phyloP scores from a whole-genome alignment of 2,888 invertebrate species.

The Drosophila anomalipes region DNA sequence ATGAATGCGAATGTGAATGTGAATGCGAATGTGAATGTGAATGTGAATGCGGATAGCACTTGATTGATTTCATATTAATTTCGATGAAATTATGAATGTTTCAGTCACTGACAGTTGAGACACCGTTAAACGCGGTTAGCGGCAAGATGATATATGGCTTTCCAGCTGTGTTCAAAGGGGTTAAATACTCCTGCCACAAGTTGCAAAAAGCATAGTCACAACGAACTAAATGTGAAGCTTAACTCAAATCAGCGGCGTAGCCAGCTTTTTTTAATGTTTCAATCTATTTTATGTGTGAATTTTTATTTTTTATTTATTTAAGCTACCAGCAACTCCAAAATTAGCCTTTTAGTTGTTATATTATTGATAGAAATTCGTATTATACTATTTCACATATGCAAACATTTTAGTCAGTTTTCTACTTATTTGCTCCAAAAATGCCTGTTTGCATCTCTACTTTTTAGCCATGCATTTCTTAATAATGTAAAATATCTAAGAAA shows the following conservation, averaged over 20 bases:
- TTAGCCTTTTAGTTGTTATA: no score
- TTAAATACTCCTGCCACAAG: neutral
- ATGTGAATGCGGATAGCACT: slow-evolving; percentile 52
- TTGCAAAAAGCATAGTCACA: neutral
- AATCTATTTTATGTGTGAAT: neutral
- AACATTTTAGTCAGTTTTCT: no score
- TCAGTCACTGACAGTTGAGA: slow-evolving; percentile 39
- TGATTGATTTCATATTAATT: slow-evolving; percentile 80
- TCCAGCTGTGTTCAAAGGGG: neutral
- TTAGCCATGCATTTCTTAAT: no score
- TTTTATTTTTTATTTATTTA: no score
- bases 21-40: neutral
- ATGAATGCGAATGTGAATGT: slow-evolving; percentile 18
- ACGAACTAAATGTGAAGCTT: neutral
- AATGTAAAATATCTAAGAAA: no score
- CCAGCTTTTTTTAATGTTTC: neutral
- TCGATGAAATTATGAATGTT: slow-evolving; percentile 64
- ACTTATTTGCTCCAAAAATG: no score
- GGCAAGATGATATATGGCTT: slow-evolving; percentile 45
- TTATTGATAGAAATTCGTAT: no score
- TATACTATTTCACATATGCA: no score
- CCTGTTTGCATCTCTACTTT: no score
- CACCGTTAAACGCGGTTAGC: slow-evolving; percentile 22
- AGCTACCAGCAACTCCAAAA: no score
- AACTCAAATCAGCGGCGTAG: neutral